Base-by-base conservation (phyloP, 2,888 invertebrate genomes). In the Hirtodrosophila histrioides region DNA sequence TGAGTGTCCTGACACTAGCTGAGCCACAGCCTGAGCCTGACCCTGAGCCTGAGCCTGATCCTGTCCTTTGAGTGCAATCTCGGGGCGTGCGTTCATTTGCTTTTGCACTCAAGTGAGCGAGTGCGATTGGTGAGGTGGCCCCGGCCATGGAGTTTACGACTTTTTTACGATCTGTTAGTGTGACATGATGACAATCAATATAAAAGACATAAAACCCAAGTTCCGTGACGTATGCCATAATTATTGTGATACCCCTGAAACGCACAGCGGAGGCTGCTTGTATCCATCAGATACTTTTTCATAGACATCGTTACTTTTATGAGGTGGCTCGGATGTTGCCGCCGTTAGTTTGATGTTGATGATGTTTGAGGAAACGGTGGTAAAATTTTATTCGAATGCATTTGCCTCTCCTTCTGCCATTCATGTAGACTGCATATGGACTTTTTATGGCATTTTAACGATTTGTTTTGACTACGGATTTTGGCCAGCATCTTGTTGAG, bases 121-220 rank as follows among this genome's bases (percentile, higher is more conserved):
- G 11, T 43, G 31, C 8, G 57, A 48, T 76, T 56, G 12, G 17
- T 49, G 29, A 50, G 40, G n/a, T 55, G 23, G 48, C 12, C 23
- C 37, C 44, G 24, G 50, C 31, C 66, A 55, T 62, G 66, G 75
- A 70, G 87, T 90, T 90, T 86, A 91, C 78, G 90, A 88, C 85
- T 80, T 87, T 91, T 91, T 90, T 90, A 91, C 89, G 90, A 91
- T 90, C 90, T 85, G 84, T 85, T 82, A 83, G 85, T 88, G 83
- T 88, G 85, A 86, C 88, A 83, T 82, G 89, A 89, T 88, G 90
- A 89, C 86, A 89, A 86, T 75, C 82, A 80, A 89, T 90, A 86
- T 83, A 89, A 84, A 86, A 84, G 78, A 74, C 80, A 88, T 86
- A 86, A 89, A 89, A 76, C 72, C 76, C 71, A 79, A 87, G 77